Percentiles rank a stretch among this genome's conserved stretches.
phyloP scores from a whole-genome alignment of 2,888 invertebrate genomes.

The Tetragnatha montana region DNA sequence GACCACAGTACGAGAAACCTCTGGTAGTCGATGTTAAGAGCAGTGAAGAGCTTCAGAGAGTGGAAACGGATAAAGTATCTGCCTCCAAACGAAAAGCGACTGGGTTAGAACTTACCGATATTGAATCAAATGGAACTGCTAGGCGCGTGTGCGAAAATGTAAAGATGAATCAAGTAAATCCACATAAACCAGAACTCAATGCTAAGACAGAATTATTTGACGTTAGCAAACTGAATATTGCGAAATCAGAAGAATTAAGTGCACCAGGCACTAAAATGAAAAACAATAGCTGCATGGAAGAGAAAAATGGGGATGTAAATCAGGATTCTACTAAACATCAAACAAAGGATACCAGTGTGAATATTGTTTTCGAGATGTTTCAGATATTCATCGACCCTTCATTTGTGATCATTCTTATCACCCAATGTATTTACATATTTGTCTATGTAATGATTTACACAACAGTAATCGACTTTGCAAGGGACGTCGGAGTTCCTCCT shows the following conservation, averaged over 20 bases:
- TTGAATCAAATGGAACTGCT: too few species aligned
- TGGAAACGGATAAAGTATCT: not conserved
- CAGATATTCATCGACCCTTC: not conserved
- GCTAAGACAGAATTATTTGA: too few species aligned
- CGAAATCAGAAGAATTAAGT: too few species aligned
- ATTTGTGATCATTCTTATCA: not conserved
- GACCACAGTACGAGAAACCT: not conserved
- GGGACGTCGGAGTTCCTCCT: not conserved
- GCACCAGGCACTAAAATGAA: too few species aligned
- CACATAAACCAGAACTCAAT: too few species aligned
- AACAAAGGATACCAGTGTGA: not conserved
- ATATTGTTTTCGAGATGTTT: not conserved
- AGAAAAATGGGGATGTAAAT: too few species aligned
- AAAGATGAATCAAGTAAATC: too few species aligned
- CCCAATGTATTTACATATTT: not conserved
- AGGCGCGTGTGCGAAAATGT: too few species aligned
- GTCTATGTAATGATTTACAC: not conserved
- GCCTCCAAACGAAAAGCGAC: too few species aligned
- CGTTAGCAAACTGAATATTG: too few species aligned
- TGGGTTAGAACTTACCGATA: too few species aligned
- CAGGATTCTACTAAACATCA: not conserved
- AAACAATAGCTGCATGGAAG: too few species aligned
- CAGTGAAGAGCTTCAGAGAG: not conserved
- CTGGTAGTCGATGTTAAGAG: not conserved
- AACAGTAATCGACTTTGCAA: constrained; percentile 12